Conservation (phyloP, 2,797 vertebrate genomes). For the Hafferia zeledoni region DNA sequence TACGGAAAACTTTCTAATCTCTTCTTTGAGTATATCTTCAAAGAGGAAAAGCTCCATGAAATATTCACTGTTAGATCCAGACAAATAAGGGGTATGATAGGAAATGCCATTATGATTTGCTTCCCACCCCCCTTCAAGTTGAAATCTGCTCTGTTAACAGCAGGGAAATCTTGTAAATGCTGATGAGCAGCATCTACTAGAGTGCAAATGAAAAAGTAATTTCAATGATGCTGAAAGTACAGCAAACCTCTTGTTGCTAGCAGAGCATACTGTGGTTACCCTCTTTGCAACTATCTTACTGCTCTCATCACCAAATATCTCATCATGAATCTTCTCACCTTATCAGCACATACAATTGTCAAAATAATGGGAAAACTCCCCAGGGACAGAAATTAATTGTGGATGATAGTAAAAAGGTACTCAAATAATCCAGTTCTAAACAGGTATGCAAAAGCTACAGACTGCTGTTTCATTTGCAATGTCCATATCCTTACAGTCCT, state of each 20-base stretch:
- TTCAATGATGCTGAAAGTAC: not conserved
- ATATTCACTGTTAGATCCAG: not conserved
- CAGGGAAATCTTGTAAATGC: not conserved
- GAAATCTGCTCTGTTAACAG: not conserved
- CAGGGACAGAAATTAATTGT: not conserved
- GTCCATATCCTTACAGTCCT: not conserved
- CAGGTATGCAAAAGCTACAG: not conserved
- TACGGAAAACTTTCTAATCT: not conserved
- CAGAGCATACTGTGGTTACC: accelerated
- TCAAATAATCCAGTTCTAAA: not conserved
- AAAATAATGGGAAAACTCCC: not conserved
- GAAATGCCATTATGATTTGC: not conserved
- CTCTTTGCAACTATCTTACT: not conserved
- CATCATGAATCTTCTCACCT: not conserved
- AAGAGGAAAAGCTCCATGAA: not conserved
- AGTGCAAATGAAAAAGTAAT: not conserved
- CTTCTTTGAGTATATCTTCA: not conserved
- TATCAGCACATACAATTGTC: not conserved
- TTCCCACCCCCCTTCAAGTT: not conserved
- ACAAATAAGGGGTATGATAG: not conserved
- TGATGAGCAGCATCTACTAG: not conserved
- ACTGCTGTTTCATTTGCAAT: not conserved
- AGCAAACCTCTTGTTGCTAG: not conserved
- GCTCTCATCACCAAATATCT: not conserved
- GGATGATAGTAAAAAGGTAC: not conserved